Evolutionary conservation across 2,888 invertebrate genomes (phyloP), one percentile per base, ranked within the genome.

Genomic region (Gandaritis pyraliata): DNA sequence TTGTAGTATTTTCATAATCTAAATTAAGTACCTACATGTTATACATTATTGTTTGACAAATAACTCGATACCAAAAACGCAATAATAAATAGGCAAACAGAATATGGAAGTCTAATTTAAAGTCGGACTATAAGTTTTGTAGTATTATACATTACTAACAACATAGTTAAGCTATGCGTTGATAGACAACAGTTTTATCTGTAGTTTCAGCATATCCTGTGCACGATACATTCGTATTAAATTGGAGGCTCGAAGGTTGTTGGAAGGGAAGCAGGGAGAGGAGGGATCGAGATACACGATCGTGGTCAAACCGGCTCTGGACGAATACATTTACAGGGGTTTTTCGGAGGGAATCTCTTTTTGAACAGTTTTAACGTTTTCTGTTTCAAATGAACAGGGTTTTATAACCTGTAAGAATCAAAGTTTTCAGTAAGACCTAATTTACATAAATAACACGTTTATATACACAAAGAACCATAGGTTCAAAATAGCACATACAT

Each of bases 221-320:
- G 56, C 53, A 64, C 64, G 72, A 72, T 77, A 59, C 64, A 75
- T 78, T 81, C 82, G 82, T 82, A 86, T 87, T 76, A 81, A 86
- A 85, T 82, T 79, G 81, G 78, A 81, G 75, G 74, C 73, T 71
- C 68, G 74, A 72, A 78, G 78, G 79, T 74, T 76, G 67, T 57
- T 30, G 52, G 43, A 41, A 72, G 73, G 80, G 81, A 73, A 73
- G 65, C 78, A 75, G 82, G 80, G 83, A 78, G 83, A 75, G 79
- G 79, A 78, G 83, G 85, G 81, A 87, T 86, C 83, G 68, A 87
- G 88, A 86, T 86, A 74, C 83, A 82, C 78, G 82, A 73, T 68
- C 58, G 75, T 71, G 75, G 75, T 66, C 72, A 73, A 82, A 84
- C 83, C 84, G 80, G 84, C 82, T 77, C 71, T 69, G 75, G 73